Evolutionary conservation across 2,113 vertebrate species (phyloP), one percentile per base, ranked within the genome.

Genomic region (Turdus rufiventris): DNA sequence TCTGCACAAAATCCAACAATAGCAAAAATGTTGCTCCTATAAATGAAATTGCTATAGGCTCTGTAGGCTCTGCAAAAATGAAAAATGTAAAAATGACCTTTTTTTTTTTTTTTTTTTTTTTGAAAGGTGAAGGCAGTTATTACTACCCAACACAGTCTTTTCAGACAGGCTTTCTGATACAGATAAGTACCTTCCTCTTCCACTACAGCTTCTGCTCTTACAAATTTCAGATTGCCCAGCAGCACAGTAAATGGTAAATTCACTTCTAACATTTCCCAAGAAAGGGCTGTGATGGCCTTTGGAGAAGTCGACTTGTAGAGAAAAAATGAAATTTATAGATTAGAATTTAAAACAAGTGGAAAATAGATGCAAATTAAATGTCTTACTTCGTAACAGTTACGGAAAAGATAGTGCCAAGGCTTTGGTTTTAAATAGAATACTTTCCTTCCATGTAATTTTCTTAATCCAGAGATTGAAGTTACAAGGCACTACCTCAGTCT

Each of bases 401-500:
- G 40, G 40, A 88, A 88, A 78, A 96, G 75, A 91, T 51, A 71
- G 43, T 50, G 89, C 83, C 66, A 83, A 93, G 90, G 54, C 45
- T 85, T 95, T 93, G 94, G 83, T 94, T 97, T 89, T 95, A 96
- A 97, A 96, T 58, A 86, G 73, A 95, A 94, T 86, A 87, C 62
- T 93, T 95, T 91, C 82, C 95, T 93, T 93, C 51, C 85, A 89
- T 63, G 75, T 94, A 85, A 91, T 89, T 95, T 89, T 97, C 97
- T 96, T 89, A 94, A 97, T 87, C 77, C 95, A 85, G 87, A 93
- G 91, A 77, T 66, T 97, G 96, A 96, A 96, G 91, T 96, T 97
- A 88, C 88, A 94, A 96, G 96, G 96, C 92, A 92, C 86, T 79
- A 76, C 85, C 95, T 98, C 96, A 87, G 95, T 91, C 97, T 98